Base-by-base conservation (phyloP, 2,797 vertebrate species). In the Podarcis lilfordi region DNA sequence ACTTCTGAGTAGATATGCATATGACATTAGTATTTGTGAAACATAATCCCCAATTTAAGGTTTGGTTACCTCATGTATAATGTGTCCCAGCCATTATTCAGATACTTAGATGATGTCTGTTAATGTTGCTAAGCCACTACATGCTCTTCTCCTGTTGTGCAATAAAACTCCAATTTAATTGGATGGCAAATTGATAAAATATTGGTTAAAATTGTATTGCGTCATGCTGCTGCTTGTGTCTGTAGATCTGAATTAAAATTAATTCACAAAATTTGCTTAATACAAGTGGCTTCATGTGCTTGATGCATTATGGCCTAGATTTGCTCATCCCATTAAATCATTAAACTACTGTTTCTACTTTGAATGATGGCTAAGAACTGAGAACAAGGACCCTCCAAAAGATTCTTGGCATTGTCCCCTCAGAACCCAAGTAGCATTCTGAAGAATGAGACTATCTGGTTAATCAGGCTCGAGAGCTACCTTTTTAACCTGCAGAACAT, bases 291-390 rank as follows among this genome's bases (percentile, higher is more conserved):
- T 19, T 55, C 43, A 79, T 13, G 27, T 80, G 29, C 55, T 80
- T 61, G 55, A 15, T 80, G 79, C 17, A 35, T 61, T 3, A 59
- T 55, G 13, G 50, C 55, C 79, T 61, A 80, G 79, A 35, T 80
- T 32, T 17, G 17, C n/a, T 80, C n/a, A 59, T 61, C 5, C n/a
- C 17, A 61, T 35, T 61, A 80, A 80, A 80, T 27, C 35, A 45
- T 45, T n/a, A 40, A 69, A 43, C 29, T 59, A 21, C 45, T 59
- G 50, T 13, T 32, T 82, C 13, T 69, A 3, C 25, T 69, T 43
- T 45, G 17, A 82, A 15, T 10, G 9, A 55, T 59, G 43, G 19
- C 55, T 89, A 92, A 83, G 71, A 93, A 92, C 61, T 88, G 85
- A 77, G 45, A 55, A 75, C 5, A 25, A 78, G 1, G 19, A 89